Evolutionary conservation across 2,113 vertebrate genomes (phyloP).

Genomic region (Charina bottae): DNA sequence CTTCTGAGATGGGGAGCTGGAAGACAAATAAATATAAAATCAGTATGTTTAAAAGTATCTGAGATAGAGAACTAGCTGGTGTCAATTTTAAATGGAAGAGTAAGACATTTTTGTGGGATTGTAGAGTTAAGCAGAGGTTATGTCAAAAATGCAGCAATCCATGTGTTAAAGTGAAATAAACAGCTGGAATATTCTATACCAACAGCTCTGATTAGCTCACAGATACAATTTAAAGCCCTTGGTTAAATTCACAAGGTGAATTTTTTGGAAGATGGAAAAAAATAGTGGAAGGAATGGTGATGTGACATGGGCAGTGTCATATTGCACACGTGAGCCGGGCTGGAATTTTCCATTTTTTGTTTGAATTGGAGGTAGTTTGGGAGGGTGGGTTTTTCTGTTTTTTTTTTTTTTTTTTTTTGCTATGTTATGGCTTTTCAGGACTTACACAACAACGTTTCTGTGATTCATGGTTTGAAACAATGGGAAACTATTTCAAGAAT

Average conservation of each 20-base stretch:
- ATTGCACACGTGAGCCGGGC: neutral
- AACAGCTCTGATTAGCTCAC: neutral
- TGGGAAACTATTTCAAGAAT: neutral
- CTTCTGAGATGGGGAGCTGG: neutral
- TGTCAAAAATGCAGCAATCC: neutral
- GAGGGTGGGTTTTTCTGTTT: neutral
- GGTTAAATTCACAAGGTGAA: neutral
- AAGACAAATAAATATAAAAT: slow-evolving; percentile 23
- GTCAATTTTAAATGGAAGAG: neutral
- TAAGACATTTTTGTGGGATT: neutral
- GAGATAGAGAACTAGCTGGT: neutral
- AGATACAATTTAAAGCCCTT: neutral
- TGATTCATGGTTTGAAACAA: neutral
- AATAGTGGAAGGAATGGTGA: neutral
- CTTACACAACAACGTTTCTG: neutral
- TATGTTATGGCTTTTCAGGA: neutral
- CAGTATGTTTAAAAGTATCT: slow-evolving; percentile 12
- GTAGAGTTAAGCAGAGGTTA: neutral
- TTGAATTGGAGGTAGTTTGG: neutral
- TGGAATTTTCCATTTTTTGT: neutral
- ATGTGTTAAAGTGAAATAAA: neutral
- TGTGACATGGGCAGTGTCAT: neutral
- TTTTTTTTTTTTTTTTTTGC: neutral
- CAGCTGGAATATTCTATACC: neutral
- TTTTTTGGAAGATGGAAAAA: neutral